Base-by-base conservation (phyloP, 2,113 vertebrate species). In the Triplophysa rosa region DNA sequence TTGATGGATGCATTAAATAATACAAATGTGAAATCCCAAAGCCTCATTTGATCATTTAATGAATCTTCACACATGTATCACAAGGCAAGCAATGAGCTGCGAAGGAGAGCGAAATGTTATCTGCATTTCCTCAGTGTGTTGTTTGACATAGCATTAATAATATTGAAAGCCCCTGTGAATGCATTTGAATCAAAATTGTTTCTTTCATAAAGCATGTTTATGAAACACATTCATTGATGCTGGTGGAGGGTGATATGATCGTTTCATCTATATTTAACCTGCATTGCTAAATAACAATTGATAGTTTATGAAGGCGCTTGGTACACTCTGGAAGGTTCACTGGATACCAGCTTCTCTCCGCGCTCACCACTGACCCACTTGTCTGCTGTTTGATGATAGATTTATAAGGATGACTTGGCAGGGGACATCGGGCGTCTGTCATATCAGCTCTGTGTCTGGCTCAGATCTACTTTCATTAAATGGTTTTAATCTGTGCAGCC, bases 341-440 rank as follows among this genome's bases (percentile, higher is more conserved):
- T 33, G 21, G 59, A 64, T 29, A 14, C 2, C 61, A 26, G 59
- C 58, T 63, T 76, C 42, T 37, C 23, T 29, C 47, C 13, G 10
- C 42, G 12, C 74, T 77, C 74, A 11, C 56, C 68, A 58, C 19
- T 78, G 78, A 80, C 54, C 82, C 77, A 58, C 64, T 77, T 67
- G 67, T 69, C 63, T 70, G 59, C 33, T 73, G 45, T 80, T 73
- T 80, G 67, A 77, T 80, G 47, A 77, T 63, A 72, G 63, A 80
- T 83, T 85, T 67, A 64, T 80, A 23, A 45, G 69, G 54, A 79
- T 79, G 77, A 75, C 64, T 66, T 82, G 80, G 54, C 71, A 73
- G 37, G 54, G 40, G 67, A 67, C 67, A 52, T 49, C 49, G 29
- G 65, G 21, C 45, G 24, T 77, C 49, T 78, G 59, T 77, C 69